Percentiles rank a stretch among this genome's conserved stretches.
These are phyloP conservation scores for Lethenteron camtschaticum DNA, from an alignment of 2,113 vertebrate species.

Conservation along the genomic window DNA sequence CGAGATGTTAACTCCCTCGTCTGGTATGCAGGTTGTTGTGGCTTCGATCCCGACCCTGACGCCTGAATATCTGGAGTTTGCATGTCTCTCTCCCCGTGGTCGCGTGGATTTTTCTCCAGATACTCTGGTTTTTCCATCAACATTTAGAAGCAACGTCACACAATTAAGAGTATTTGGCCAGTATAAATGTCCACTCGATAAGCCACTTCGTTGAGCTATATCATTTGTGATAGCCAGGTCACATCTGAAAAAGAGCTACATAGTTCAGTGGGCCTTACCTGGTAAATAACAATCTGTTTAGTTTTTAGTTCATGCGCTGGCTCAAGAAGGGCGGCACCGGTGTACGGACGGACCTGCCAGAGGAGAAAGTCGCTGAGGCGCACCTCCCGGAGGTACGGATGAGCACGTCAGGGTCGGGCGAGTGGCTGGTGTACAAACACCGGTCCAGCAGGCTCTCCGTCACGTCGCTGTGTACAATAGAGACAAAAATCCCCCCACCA, in stretches of 20 bases:
- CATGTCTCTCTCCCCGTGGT: too few species aligned
- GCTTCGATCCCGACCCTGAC: too few species aligned
- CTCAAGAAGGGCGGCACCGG: neutral
- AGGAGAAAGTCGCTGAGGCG: constrained; percentile 88
- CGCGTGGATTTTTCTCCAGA: too few species aligned
- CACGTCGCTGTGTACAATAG: constrained; percentile 36
- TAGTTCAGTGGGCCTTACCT: neutral
- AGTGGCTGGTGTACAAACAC: constrained; percentile 74
- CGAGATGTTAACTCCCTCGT: too few species aligned
- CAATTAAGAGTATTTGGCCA: neutral
- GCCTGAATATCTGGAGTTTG: too few species aligned
- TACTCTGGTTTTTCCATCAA: too few species aligned
- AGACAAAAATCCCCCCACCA: too few species aligned
- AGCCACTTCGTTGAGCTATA: neutral
- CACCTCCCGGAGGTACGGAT: constrained; percentile 92
- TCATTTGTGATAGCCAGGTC: neutral
- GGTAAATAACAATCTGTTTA: neutral
- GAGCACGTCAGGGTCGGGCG: constrained; percentile 72
- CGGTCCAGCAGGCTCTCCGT: constrained; percentile 59
- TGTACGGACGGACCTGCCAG: constrained; percentile 52
- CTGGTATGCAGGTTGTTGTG: too few species aligned
- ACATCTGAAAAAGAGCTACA: neutral
- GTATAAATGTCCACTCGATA: neutral
- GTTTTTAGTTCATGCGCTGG: neutral
- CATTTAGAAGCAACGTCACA: too few species aligned